Conservation (phyloP, 2,797 vertebrate species). For the Distichodus sexfasciatus region DNA sequence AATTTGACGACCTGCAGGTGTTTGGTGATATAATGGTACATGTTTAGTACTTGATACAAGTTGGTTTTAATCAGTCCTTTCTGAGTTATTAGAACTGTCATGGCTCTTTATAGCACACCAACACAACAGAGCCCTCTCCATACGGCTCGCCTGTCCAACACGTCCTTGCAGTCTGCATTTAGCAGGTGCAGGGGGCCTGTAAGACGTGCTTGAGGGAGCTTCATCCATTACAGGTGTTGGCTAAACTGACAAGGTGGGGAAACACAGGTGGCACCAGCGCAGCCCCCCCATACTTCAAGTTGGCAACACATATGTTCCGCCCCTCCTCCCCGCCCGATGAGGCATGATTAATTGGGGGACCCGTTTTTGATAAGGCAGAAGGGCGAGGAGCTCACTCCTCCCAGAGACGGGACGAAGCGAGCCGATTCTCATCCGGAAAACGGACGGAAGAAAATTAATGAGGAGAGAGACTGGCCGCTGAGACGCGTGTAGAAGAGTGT, state of each 20-base stretch:
- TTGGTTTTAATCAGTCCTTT: no score
- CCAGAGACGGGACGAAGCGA: constrained; percentile 24
- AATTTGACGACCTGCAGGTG: no score
- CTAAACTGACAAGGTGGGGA: constrained; percentile 29
- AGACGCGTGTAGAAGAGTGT: background rate
- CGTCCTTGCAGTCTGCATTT: background rate
- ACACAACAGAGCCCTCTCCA: background rate
- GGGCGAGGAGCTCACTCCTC: background rate
- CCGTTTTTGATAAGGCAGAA: constrained; percentile 2
- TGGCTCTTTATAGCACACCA: no score
- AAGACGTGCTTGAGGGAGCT: constrained; percentile 30
- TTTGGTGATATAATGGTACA: no score
- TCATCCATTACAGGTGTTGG: constrained; percentile 32
- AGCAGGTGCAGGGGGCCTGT: constrained; percentile 9
- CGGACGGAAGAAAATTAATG: constrained; percentile 30
- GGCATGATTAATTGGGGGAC: constrained; percentile 39
- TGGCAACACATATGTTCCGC: constrained; percentile 33
- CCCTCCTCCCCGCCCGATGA: background rate
- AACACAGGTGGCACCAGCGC: constrained; percentile 29
- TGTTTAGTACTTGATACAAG: no score
- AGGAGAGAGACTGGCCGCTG: constrained; percentile 9
- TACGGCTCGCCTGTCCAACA: background rate
- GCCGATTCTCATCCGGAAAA: constrained; percentile 14
- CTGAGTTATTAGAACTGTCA: no score
- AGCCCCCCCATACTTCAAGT: constrained; percentile 13